Percentiles rank a stretch among this genome's conserved stretches.
Conservation (phyloP, 2,888 invertebrate genomes). For the Cryptophagus acutangulus region DNA sequence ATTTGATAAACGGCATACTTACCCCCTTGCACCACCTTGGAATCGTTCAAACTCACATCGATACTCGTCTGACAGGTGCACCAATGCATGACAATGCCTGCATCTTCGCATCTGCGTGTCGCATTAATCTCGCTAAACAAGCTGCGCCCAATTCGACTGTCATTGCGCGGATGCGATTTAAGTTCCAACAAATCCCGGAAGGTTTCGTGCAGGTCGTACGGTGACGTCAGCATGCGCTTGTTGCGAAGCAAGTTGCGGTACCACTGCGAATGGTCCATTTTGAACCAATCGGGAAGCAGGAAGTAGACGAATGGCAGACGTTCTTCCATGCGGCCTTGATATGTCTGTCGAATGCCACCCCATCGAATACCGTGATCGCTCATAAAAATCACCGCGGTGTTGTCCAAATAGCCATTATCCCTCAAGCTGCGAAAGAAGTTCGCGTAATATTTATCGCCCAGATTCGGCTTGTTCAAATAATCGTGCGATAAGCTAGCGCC, state of each 20-base stretch:
- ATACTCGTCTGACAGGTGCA: constrained; percentile 76
- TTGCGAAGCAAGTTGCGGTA: constrained; percentile 63
- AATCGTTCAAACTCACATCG: constrained; percentile 53
- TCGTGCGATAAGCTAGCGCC: constrained; percentile 80
- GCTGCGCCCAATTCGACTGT: constrained; percentile 50
- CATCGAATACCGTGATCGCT: constrained; percentile 90
- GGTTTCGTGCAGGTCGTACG: constrained; percentile 80
- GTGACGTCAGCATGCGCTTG: constrained; percentile 68
- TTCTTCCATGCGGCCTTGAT: constrained; percentile 83
- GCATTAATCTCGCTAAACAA: constrained; percentile 69
- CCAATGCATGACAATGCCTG: constrained; percentile 78
- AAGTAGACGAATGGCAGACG: constrained; percentile 76
- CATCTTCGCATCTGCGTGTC: constrained; percentile 69
- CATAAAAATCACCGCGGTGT: constrained; percentile 64
- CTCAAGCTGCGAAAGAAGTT: constrained; percentile 56
- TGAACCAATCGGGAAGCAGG: constrained; percentile 69
- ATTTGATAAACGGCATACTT: constrained; percentile 59
- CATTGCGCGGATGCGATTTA: not conserved
- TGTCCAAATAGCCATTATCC: constrained; percentile 54
- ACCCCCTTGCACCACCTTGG: constrained; percentile 56
- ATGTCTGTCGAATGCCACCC: constrained; percentile 77
- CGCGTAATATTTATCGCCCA: constrained; percentile 64
- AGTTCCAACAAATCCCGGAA: constrained; percentile 58
- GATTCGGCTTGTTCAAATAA: constrained; percentile 69
- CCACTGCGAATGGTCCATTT: constrained; percentile 56